Evolutionary conservation across 2,888 invertebrate species (phyloP).

Genomic region (Scaptomyza tumidula): DNA sequence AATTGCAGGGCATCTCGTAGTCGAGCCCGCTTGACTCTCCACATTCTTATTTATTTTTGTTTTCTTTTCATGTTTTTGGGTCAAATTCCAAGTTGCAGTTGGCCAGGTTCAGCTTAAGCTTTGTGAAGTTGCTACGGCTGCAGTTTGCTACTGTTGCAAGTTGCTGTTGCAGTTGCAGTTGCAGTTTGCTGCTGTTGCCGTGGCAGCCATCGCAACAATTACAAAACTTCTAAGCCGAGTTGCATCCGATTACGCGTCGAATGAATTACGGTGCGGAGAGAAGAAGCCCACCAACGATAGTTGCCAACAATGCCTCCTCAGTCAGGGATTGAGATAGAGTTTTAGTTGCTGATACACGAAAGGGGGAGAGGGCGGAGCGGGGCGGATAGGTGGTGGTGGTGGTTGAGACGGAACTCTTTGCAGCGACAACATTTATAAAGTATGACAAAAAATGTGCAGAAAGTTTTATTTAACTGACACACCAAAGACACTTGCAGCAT

Average conservation of each 20-base stretch:
- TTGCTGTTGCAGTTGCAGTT: constrained; percentile 2
- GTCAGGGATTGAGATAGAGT: neutral
- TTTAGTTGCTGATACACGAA: neutral
- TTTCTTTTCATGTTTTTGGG: constrained; percentile 25
- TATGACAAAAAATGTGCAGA: constrained; percentile 66
- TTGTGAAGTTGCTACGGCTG: constrained; percentile 9
- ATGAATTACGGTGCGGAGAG: constrained; percentile 7
- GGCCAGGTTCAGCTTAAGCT: constrained; percentile 16
- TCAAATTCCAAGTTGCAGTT: constrained; percentile 42
- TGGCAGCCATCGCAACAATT: constrained; percentile 72
- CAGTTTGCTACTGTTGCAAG: constrained; percentile 9
- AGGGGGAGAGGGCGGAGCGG: neutral
- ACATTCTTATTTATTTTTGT: neutral
- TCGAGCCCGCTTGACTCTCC: neutral
- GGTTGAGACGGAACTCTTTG: neutral
- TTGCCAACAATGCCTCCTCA: constrained; percentile 43
- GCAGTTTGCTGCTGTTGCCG: constrained; percentile 23
- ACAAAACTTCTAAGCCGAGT: constrained; percentile 72
- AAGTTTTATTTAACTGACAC: constrained; percentile 66
- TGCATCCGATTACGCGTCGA: constrained; percentile 60
- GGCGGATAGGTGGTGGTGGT: neutral
- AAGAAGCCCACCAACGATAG: constrained; percentile 30
- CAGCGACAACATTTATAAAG: constrained; percentile 60
- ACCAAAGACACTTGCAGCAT: constrained; percentile 10
- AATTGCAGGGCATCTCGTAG: neutral